Evolutionary conservation across 1,140 invertebrate genomes (phyloP).

Genomic region (Drosophila biarmipes): DNA sequence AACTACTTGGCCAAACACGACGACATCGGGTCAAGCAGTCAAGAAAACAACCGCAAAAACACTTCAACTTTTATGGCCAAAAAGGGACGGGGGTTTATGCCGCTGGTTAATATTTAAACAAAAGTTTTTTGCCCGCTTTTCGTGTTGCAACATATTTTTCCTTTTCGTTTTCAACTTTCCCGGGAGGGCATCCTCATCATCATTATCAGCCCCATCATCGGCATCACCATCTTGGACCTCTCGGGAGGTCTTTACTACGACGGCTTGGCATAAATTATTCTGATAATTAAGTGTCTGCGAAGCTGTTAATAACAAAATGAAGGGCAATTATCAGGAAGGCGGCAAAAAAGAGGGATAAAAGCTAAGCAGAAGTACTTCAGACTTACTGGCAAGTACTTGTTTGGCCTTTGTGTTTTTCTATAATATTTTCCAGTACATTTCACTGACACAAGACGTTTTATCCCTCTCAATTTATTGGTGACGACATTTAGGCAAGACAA

Average conservation of each 20-base stretch:
- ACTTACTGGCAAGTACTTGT: slow-evolving; percentile 13
- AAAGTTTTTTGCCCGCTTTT: slow-evolving; percentile 40
- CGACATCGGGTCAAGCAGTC: slow-evolving; percentile 60
- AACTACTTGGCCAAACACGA: slow-evolving; percentile 53
- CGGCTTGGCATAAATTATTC: slow-evolving; percentile 61
- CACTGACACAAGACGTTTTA: neutral
- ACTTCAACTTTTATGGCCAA: slow-evolving; percentile 60
- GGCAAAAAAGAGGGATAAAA: slow-evolving; percentile 16
- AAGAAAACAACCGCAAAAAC: slow-evolving; percentile 35
- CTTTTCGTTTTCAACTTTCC: slow-evolving; percentile 43
- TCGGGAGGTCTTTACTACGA: slow-evolving; percentile 24
- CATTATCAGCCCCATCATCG: slow-evolving; percentile 2
- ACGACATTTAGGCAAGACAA: neutral
- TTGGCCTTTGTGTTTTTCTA: slow-evolving; percentile 20
- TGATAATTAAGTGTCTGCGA: slow-evolving; percentile 66
- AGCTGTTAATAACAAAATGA: slow-evolving; percentile 65
- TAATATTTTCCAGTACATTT: neutral
- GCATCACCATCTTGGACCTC: slow-evolving; percentile 24
- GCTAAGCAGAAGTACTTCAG: slow-evolving; percentile 25
- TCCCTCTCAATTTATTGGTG: neutral
- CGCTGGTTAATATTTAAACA: slow-evolving; percentile 69
- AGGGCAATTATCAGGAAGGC: slow-evolving; percentile 57
- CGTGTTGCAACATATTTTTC: slow-evolving; percentile 39
- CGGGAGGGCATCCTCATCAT: slow-evolving; percentile 21
- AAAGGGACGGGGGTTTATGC: slow-evolving; percentile 3